Evolutionary conservation across 1,140 invertebrate genomes (phyloP), one percentile per base, ranked within the genome.

Genomic region (Temnothorax longispinosus): DNA sequence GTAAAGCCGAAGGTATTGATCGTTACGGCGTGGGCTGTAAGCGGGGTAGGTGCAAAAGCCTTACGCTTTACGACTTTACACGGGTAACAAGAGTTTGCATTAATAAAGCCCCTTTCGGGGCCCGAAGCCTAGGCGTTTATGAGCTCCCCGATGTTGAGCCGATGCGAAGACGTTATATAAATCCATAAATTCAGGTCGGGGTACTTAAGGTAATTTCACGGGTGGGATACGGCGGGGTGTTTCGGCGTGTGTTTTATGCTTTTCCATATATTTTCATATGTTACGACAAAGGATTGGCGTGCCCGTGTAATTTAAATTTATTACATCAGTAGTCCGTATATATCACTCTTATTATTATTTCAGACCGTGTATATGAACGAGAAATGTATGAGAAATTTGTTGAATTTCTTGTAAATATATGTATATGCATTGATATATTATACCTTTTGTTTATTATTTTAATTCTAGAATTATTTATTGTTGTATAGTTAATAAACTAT

Each of bases 31-130:
- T 54, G 41, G 85, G 85, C 64, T 67, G 64, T 35, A 21, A 56
- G 89, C 62, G 64, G 10, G 64, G 67, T 90, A 90, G 71, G 72
- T 85, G 87, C 87, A 84, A 89, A 90, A 91, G 87, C 84, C 87
- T 56, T 87, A 86, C 78, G 64, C 62, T 91, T 91, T 91, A 91
- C 84, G 90, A 88, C 89, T 90, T 90, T 90, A 90, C 90, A 88
- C 84, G 84, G 62, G 77, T 87, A 91, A 91, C 90, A 91, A 91
- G 89, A 91, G 87, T 90, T 91, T 88, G 90, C 89, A 91, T 91
- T 91, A 90, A 91, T 91, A 91, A 91, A 91, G 89, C 75, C 56
- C 72, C 75, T 85, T 76, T 69, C 35, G 62, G 47, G 60, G 32
- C 56, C n/a, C 35, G 44, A 50, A 32, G 52, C 50, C 18, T 27